Conservation (phyloP, 2,797 vertebrate species). For the Xerus rutilus region DNA sequence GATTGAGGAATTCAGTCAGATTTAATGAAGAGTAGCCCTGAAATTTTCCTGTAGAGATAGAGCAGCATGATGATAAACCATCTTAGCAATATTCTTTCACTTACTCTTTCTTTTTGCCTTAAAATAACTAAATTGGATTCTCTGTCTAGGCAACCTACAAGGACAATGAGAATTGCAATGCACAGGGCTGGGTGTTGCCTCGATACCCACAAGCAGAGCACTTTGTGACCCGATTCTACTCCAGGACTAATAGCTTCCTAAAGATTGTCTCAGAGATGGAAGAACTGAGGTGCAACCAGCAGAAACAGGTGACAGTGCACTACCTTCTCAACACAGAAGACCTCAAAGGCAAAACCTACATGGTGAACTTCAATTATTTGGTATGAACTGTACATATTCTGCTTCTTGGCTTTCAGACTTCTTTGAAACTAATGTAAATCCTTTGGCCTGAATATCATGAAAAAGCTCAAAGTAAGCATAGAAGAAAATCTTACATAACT, state of each 20-base stretch:
- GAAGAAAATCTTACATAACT: not conserved
- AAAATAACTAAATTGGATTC: not conserved
- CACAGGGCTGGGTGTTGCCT: slow-evolving; percentile 62
- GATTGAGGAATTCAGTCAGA: not conserved
- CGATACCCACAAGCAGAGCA: slow-evolving; percentile 69
- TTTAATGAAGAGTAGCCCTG: not conserved
- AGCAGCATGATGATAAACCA: not conserved
- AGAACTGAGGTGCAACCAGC: slow-evolving; percentile 86
- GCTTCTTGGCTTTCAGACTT: not conserved
- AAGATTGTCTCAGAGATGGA: slow-evolving; percentile 84
- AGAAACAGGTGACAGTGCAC: slow-evolving; percentile 69
- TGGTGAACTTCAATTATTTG: slow-evolving; percentile 89
- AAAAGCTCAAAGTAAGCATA: not conserved
- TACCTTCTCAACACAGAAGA: slow-evolving; percentile 89
- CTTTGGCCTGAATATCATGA: not conserved
- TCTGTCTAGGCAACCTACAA: slow-evolving; percentile 78
- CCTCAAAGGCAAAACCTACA: slow-evolving; percentile 77
- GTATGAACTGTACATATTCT: slow-evolving; percentile 80
- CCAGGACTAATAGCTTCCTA: slow-evolving; percentile 91
- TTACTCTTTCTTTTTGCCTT: not conserved
- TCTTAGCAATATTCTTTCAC: not conserved
- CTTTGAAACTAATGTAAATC: not conserved
- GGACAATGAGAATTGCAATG: slow-evolving; percentile 60
- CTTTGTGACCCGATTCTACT: slow-evolving; percentile 86
- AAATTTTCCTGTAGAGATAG: not conserved